Percentiles rank a stretch among this genome's conserved stretches.
These are phyloP conservation scores for Clarias magur DNA, from an alignment of 2,113 vertebrate genomes.

Conservation along the genomic window DNA sequence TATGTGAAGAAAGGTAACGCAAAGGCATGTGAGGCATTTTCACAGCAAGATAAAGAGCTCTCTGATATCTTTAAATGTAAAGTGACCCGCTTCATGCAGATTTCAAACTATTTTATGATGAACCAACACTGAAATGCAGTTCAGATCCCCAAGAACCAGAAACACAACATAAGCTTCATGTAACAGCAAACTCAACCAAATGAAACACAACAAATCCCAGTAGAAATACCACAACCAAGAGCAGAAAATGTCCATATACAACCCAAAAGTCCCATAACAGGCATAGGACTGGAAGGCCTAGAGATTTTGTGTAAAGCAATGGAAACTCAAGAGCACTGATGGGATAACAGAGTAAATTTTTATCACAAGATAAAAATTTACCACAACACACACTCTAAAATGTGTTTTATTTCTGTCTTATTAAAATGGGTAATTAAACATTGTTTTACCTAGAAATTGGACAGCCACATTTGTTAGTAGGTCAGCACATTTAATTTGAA, in stretches of 20 bases:
- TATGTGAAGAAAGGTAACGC: slow-evolving; percentile 12
- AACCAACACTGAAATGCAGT: slow-evolving; percentile 10
- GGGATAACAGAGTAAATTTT: background rate
- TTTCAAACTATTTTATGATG: slow-evolving; percentile 14
- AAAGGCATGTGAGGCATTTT: background rate
- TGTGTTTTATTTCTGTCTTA: background rate
- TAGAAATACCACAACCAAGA: slow-evolving; percentile 38
- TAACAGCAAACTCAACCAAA: slow-evolving; percentile 24
- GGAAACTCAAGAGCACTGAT: background rate
- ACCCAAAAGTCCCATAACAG: background rate
- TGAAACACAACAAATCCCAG: slow-evolving; percentile 8
- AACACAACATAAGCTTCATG: slow-evolving; percentile 10
- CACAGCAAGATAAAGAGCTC: background rate
- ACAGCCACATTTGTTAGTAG: background rate
- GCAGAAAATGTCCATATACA: slow-evolving; percentile 33
- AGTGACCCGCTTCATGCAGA: slow-evolving; percentile 60
- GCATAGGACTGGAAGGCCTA: background rate
- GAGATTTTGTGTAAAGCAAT: background rate
- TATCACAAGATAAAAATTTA: background rate
- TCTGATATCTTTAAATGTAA: background rate
- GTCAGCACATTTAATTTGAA: background rate
- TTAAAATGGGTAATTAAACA: background rate
- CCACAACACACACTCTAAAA: background rate
- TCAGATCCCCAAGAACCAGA: slow-evolving; percentile 51
- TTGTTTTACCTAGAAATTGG: background rate